Conservation (phyloP, 2,888 invertebrate genomes). For the Andrena marginata region DNA sequence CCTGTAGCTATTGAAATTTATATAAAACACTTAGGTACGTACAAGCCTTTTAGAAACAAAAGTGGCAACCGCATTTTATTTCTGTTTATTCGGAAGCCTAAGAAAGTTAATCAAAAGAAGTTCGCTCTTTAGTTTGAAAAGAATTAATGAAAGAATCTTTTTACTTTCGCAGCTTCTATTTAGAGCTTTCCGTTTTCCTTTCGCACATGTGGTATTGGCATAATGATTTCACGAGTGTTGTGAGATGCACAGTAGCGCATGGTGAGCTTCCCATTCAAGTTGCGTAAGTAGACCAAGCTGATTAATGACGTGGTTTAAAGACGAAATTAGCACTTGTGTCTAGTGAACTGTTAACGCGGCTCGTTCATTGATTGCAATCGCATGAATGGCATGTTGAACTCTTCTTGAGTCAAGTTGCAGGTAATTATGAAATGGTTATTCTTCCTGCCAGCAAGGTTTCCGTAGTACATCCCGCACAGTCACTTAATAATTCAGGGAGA, state of each 20-base stretch:
- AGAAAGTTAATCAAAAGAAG: too few species aligned
- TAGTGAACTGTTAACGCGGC: not conserved
- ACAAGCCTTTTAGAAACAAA: too few species aligned
- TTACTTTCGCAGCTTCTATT: too few species aligned
- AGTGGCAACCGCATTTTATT: too few species aligned
- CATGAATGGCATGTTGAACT: not conserved
- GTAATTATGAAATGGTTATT: not conserved
- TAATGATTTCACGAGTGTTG: not conserved
- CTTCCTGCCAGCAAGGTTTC: not conserved
- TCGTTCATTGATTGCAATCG: not conserved
- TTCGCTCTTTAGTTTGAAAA: too few species aligned
- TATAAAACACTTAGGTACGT: too few species aligned
- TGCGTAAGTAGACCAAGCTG: not conserved
- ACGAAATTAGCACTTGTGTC: not conserved
- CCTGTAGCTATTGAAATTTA: too few species aligned
- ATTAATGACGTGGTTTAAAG: slow-evolving; percentile 1
- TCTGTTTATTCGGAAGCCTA: too few species aligned
- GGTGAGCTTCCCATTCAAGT: not conserved
- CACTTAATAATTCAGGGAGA: too few species aligned
- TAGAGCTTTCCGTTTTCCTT: not conserved
- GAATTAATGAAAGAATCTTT: too few species aligned
- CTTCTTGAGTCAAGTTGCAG: not conserved
- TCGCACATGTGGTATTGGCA: not conserved
- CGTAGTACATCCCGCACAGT: too few species aligned
- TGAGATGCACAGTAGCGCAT: not conserved